Base-by-base conservation (phyloP, 2,797 vertebrate species). In the Xiphophorus birchmanni region DNA sequence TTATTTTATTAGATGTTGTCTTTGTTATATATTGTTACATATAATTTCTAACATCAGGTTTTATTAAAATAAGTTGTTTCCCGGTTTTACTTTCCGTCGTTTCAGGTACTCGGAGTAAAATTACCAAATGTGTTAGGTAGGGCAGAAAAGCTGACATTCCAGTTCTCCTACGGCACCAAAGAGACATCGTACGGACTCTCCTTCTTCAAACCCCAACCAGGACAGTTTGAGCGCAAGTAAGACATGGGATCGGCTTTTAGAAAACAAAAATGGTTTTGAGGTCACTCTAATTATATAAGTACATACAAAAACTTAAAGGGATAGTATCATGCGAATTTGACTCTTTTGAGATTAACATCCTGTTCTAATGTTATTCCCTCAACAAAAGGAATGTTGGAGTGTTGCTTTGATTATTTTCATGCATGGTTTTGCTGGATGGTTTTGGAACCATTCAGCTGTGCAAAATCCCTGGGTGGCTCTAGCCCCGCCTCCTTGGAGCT, bases 111-210 rank as follows among this genome's bases (percentile, higher is more conserved):
- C 12, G 99, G 98, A 58, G 87, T 99, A 58, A 99, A 99, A 86
- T 94, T 99, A 54, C 98, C 99, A 0, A 99, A 99, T 78, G 91
- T 97, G 29, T 91, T 99, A 1, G 99, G 99, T 47, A 97, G 97
- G 18, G 99, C 98, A 37, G 99, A 99, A 88, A 99, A 99, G 88
- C 92, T 99, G 79, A 98, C 97, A 37, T 98, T 99, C 90, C 98
- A 99, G 94, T 99, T 99, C 89, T 99, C 98, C n/a, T 99, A 99
- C 0, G 99, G 99, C 75, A 99, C 99, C 50, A 99, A 99, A 93
- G 99, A 99, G 84, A 99, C 98, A 0, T 99, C 98, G 0, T 99
- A 99, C 0, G 98, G 99, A 75, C 91, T 99, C 29, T 99, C 98
- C 1, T 96, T 99, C 96, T 99, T 99, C 93, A 99, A 99, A 91